Percentiles rank a stretch among this genome's conserved stretches.
Evolutionary conservation across 2,797 vertebrate genomes (phyloP).

Genomic region (Euphonia xanthogaster): DNA sequence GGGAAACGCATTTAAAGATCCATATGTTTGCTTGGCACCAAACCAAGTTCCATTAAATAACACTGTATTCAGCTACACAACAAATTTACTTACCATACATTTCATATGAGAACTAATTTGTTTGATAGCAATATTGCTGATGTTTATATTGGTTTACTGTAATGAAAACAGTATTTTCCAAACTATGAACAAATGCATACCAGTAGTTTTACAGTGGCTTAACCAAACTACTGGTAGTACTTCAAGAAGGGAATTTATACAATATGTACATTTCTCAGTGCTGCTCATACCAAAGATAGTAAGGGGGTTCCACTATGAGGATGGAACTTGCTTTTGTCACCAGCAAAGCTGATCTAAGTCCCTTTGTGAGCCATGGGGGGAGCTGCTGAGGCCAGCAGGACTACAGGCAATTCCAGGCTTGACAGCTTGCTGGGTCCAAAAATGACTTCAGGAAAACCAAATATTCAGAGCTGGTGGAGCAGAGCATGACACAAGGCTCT

Average conservation of each 20-base stretch:
- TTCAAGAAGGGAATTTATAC: slow-evolving; percentile 13
- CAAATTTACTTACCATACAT: slow-evolving; percentile 70
- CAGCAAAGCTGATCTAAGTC: neutral
- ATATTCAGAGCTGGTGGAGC: neutral
- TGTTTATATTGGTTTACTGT: slow-evolving; percentile 63
- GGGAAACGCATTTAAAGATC: slow-evolving; percentile 62
- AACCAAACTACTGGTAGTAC: slow-evolving; percentile 19
- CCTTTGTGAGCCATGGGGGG: neutral
- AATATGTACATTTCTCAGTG: neutral
- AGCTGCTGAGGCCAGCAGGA: neutral
- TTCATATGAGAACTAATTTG: slow-evolving; percentile 73
- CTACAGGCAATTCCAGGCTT: neutral
- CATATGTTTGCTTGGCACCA: slow-evolving; percentile 72
- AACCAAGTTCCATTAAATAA: slow-evolving; percentile 67
- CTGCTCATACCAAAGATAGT: neutral
- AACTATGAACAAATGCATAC: slow-evolving; percentile 55
- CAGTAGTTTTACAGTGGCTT: slow-evolving; percentile 33
- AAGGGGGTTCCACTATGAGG: neutral
- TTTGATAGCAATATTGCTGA: slow-evolving; percentile 73
- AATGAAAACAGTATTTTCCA: slow-evolving; percentile 71
- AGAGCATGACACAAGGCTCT: neutral
- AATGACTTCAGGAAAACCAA: neutral
- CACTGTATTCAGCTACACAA: slow-evolving; percentile 61
- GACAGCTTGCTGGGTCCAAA: neutral
- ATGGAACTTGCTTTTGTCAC: neutral